A percentile compares a stretch with the other conserved stretches of the same genome.
Evolutionary conservation across 1,140 invertebrate species (phyloP).

Genomic region (Hetaerina americana): DNA sequence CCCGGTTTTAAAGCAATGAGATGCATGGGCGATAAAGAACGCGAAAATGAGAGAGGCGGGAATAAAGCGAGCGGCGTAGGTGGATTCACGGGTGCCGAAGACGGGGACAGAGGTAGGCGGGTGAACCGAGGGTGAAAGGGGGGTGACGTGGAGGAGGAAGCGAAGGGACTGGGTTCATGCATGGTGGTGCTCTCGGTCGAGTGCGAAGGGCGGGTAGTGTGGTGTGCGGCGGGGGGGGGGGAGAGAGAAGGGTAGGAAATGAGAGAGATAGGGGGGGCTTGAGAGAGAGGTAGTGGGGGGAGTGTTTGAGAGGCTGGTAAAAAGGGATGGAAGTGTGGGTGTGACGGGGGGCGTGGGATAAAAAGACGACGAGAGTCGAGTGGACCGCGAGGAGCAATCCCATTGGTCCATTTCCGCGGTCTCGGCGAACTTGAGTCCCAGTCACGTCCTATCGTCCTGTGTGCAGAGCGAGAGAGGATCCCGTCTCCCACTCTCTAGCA

Average conservation of each 20-base stretch:
- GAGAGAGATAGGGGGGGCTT: constrained; percentile 10
- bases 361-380: neutral
- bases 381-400: neutral
- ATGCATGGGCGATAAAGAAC: no score
- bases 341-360: neutral
- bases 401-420: neutral
- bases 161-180: constrained; percentile 6
- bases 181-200: constrained; percentile 11
- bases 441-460: neutral
- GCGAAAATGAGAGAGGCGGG: no score
- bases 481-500: neutral
- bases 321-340: constrained; percentile 28
- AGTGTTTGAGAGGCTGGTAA: constrained; percentile 30
- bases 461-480: neutral
- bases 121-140: no score
- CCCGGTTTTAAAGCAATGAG: no score
- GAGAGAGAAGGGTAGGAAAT: neutral
- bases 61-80: no score
- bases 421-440: neutral
- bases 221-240: constrained; percentile 1
- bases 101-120: no score
- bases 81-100: no score
- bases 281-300: constrained; percentile 16
- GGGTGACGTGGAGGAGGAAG: neutral
- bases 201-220: neutral